Evolutionary conservation across 2,797 vertebrate genomes (phyloP).

Genomic region (Gorsachius magnificus): DNA sequence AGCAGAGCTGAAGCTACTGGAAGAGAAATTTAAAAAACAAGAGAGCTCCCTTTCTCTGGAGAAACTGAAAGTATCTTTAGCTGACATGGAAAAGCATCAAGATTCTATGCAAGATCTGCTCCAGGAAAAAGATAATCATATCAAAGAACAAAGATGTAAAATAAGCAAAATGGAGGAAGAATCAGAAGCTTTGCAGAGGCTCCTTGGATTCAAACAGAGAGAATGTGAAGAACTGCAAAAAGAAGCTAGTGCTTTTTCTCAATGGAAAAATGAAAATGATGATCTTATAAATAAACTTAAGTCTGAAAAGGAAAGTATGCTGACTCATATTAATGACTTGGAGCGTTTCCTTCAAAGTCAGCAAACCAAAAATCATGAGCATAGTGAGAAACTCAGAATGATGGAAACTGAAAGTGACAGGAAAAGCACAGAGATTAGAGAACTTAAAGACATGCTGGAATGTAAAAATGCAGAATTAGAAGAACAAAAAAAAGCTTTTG

Average conservation of each 20-base stretch:
- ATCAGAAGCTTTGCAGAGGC: constrained; percentile 70
- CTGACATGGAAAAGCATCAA: constrained; percentile 81
- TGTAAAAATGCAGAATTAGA: constrained; percentile 81
- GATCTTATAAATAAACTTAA: constrained; percentile 74
- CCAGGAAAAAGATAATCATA: constrained; percentile 80
- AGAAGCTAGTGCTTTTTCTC: constrained; percentile 77
- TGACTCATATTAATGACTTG: constrained; percentile 76
- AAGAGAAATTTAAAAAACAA: constrained; percentile 82
- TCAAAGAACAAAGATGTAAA: constrained; percentile 78
- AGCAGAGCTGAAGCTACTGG: constrained; percentile 79
- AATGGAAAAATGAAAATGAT: constrained; percentile 86
- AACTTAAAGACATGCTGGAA: constrained; percentile 80
- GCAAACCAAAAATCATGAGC: constrained; percentile 60
- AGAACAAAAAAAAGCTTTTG: constrained; percentile 74
- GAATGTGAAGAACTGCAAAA: constrained; percentile 79
- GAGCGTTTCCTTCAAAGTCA: constrained; percentile 75
- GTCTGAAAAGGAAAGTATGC: constrained; percentile 80
- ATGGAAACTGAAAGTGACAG: constrained; percentile 77
- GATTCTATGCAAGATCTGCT: constrained; percentile 79
- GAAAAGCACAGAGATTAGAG: constrained; percentile 76
- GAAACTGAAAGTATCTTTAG: constrained; percentile 78
- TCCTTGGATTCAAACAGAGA: constrained; percentile 69
- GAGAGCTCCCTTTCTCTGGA: constrained; percentile 75
- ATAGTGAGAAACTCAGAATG: constrained; percentile 70
- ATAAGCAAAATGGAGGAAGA: constrained; percentile 76